Conservation (phyloP, 2,797 vertebrate species). For the Thunnus albacares region DNA sequence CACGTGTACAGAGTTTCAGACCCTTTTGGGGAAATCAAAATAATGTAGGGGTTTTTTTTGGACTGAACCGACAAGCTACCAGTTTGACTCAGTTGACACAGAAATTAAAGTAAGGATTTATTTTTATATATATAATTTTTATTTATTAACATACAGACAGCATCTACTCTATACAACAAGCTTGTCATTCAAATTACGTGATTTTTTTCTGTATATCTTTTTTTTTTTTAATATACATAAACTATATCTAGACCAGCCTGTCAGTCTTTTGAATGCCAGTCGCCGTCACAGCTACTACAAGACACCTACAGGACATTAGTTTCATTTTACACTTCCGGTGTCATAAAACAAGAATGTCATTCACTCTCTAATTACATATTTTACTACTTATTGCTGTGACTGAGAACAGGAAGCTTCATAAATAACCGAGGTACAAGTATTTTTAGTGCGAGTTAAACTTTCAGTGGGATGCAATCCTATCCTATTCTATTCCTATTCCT, state of each 20-base stretch:
- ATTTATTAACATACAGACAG: too few species aligned
- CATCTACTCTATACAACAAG: too few species aligned
- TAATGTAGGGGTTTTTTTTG: background rate
- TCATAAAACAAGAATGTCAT: conserved; percentile 41
- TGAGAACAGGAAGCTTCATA: conserved; percentile 53
- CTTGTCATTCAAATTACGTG: too few species aligned
- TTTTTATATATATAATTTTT: too few species aligned
- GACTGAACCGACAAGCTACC: background rate
- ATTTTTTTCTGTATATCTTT: too few species aligned
- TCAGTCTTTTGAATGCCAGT: background rate
- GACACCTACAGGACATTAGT: background rate
- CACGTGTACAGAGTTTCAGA: conserved; percentile 2
- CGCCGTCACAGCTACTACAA: background rate
- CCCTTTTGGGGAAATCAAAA: background rate
- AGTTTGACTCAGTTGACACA: background rate
- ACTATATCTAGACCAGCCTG: background rate
- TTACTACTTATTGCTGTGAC: conserved; percentile 30
- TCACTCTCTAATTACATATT: conserved; percentile 3
- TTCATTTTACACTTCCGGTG: conserved; percentile 9
- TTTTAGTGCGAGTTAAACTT: conserved; percentile 41
- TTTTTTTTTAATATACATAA: too few species aligned
- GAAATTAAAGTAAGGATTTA: background rate
- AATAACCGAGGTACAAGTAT: conserved; percentile 23
- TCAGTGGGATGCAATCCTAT: conserved; percentile 6
- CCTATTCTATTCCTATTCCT: too few species aligned